Evolutionary conservation across 2,113 vertebrate genomes (phyloP).

Genomic region (Periophthalmodon schlosseri): DNA sequence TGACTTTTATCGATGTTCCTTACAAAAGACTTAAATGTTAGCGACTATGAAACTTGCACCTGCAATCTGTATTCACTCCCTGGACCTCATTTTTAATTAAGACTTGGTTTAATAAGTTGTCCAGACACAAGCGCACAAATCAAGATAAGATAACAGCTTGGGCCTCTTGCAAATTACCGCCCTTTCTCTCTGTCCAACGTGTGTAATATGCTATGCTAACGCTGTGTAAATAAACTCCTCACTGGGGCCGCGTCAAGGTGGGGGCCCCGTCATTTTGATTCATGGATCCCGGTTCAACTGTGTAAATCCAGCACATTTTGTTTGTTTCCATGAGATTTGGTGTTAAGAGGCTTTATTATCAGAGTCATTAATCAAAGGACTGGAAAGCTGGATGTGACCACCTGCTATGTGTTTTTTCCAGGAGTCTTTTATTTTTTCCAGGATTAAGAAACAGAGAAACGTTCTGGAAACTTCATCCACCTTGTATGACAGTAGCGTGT

Average conservation of each 20-base stretch:
- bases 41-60: constrained; percentile 10
- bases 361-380: constrained; percentile 52
- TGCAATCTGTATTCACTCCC: constrained; percentile 46
- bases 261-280: constrained; percentile 29
- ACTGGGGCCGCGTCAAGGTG: not conserved
- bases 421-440: not conserved
- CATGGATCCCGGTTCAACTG: constrained; percentile 16
- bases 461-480: not conserved
- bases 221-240: constrained; percentile 33
- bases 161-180: constrained; percentile 32
- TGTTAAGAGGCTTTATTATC: constrained; percentile 53
- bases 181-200: constrained; percentile 36
- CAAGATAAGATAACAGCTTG: constrained; percentile 64
- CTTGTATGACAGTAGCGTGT: no score
- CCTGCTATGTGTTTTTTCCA: constrained; percentile 10
- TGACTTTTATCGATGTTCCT: constrained; percentile 6
- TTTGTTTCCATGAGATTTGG: constrained; percentile 34
- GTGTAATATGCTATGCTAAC: constrained; percentile 37
- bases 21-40: constrained; percentile 6
- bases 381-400: constrained; percentile 18
- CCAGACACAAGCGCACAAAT: constrained; percentile 53
- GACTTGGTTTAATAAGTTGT: constrained; percentile 55
- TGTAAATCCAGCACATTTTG: constrained; percentile 23
- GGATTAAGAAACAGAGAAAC: constrained; percentile 8
- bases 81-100: constrained; percentile 57